Conservation (phyloP, 2,797 vertebrate genomes). For the Oreochromis mossambicus region DNA sequence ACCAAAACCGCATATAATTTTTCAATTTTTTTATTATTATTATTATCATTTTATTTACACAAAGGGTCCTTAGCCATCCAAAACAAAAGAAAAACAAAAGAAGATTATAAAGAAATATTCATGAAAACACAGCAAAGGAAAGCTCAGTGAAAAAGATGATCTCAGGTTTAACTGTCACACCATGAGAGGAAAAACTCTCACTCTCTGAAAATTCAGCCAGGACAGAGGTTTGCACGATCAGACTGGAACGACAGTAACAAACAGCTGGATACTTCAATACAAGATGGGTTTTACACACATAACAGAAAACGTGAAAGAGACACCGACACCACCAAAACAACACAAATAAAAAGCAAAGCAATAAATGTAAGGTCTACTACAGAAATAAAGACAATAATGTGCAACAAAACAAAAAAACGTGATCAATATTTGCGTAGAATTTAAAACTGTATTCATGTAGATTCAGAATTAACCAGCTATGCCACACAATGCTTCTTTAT, state of each 20-base stretch:
- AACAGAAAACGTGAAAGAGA: not conserved
- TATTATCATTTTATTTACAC: slow-evolving; percentile 29
- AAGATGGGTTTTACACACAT: slow-evolving; percentile 7
- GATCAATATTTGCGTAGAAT: not conserved
- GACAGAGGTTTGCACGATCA: slow-evolving; percentile 60
- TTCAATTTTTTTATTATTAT: slow-evolving; percentile 28
- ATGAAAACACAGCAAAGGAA: slow-evolving; percentile 51
- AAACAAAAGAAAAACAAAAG: slow-evolving; percentile 32
- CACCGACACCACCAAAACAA: not conserved
- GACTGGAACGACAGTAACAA: slow-evolving; percentile 23
- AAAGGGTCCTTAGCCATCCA: slow-evolving; percentile 27
- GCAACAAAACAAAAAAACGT: not conserved
- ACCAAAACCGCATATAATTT: not conserved
- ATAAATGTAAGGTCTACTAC: not conserved
- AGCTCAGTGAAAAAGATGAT: slow-evolving; percentile 21
- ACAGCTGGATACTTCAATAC: slow-evolving; percentile 13
- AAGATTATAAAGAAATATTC: slow-evolving; percentile 48
- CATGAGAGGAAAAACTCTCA: slow-evolving; percentile 29
- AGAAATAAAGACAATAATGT: not conserved
- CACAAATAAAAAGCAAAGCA: not conserved
- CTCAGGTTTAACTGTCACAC: slow-evolving; percentile 37
- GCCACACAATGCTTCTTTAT: not conserved
- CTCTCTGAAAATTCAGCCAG: slow-evolving; percentile 4
- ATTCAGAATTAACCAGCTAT: not conserved
- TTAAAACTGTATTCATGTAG: not conserved